Base-by-base conservation (phyloP, 2,888 invertebrate species). In the Leptopterna dolabrata region DNA sequence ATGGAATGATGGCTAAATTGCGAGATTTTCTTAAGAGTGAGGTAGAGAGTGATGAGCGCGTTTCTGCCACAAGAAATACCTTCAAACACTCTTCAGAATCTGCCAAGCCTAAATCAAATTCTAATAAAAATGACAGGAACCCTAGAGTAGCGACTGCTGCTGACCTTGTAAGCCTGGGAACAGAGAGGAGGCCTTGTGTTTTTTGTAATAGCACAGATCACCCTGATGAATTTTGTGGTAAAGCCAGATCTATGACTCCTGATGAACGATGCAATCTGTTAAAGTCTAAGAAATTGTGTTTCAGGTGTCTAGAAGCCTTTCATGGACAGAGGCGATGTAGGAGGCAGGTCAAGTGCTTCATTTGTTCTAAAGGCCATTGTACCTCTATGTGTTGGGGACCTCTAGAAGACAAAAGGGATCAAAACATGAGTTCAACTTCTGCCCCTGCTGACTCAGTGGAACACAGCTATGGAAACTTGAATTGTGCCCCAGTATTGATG, bases 11-110 rank as follows among this genome's bases (percentile, higher is more conserved):
- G 24, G 47, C 13, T 6, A 51, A 51, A 51, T 45, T 85, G 19
- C 41, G 71, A 9, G 47, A 36, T 19, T 76, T 86, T 30, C 55
- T 86, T 16, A 19, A 36, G 13, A 43, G 36, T 13, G 86, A 86
- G 47, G 86, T 86, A 13, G 55, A 45, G 29, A 76, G 47, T 51
- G 78, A 86, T 13, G 86, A 86, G 51, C 9, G 86, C 4, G 30
- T 86, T 9, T 19, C 9, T n/a, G 76, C 30, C 9, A 51, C 86
- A 14, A 71, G 51, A 30, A 24, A 14, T 47, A 47, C 29, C 3
- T 80, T 51, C 19, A 27, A 76, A 76, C 24, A 16, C 14, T 6
- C 41, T n/a, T 16, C 41, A 24, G 45, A 80, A 16, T 4, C 47
- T n/a, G 0, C 16, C 16, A n/a, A 9, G 16, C 16, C 27, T 14